Base-by-base conservation (phyloP, 2,888 invertebrate genomes). In the Heliconius hortense region DNA sequence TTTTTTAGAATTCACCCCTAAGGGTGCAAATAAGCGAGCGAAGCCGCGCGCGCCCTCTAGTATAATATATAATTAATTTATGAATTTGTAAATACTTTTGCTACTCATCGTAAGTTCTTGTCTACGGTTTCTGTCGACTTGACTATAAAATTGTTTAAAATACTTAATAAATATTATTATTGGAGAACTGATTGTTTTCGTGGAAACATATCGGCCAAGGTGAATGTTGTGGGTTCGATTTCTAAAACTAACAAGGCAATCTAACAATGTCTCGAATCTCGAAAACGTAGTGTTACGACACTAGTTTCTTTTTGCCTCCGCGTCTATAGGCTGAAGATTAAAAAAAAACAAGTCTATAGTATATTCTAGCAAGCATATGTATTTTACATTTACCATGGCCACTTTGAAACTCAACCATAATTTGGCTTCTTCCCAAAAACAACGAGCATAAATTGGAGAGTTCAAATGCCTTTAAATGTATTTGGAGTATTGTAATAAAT, bases 381-480 rank as follows among this genome's bases (percentile, higher is more conserved):
- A 39, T 39, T 64, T 24, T 64, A 8, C 24, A 39, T 64, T 64
- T 64, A 64, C 18, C 39, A n/a, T 39, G 15, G 64, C 64, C 39
- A 64, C 64, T 64, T 64, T 64, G 10, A 64, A 35, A 64, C 13
- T 64, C 64, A 39, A 64, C 39, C 35, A 64, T 64, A 39, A 39
- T 64, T 64, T 64, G 64, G 64, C 64, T 64, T 64, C 39, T 64
- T 24, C 64, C 64, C 64, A 64, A 64, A 39, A 64, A 39, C 39
- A 64, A 39, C 39, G 35, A 39, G 13, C 39, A 64, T 39, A 39
- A 64, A 64, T 39, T 64, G 39, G 39, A 35, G 64, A 64, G 64
- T 64, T 64, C 35, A 64, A 64, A 64, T 64, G 64, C 64, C 64
- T 64, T 35, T 64, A 64, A 64, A 64, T 64, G 64, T 64, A 64